These are phyloP conservation scores for Drosophila melanogaster DNA, from an alignment of 1,140 invertebrate species.

Conservation along the genomic window Release_6_plus_ISO1_MT NT_037436.4:11340501-11341000, in stretches of 20 bases:
- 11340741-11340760: constrained; percentile 66
- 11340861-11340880: constrained; percentile 48
- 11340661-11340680: constrained; percentile 25
- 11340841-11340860: not conserved
- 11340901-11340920: constrained; percentile 65
- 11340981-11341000: constrained; percentile 1
- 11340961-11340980: constrained; percentile 72
- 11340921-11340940: constrained; percentile 20
- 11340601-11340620: constrained; percentile 43
- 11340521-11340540: not conserved
- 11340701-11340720: not conserved
- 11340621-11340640: constrained; percentile 73
- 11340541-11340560: not conserved
- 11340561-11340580: constrained; percentile 17
- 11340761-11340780: constrained; percentile 47
- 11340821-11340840: constrained; percentile 26
- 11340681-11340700: constrained; percentile 3
- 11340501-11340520: no score
- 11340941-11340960: constrained; percentile 68
- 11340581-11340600: not conserved
- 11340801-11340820: constrained; percentile 43
- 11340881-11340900: constrained; percentile 78
- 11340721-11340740: constrained; percentile 70
- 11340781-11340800: constrained; percentile 46
- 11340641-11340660: constrained; percentile 46